A percentile compares a stretch with the other conserved stretches of the same genome.
Conservation (phyloP, 2,888 invertebrate genomes). For the Drosophila conformis region DNA sequence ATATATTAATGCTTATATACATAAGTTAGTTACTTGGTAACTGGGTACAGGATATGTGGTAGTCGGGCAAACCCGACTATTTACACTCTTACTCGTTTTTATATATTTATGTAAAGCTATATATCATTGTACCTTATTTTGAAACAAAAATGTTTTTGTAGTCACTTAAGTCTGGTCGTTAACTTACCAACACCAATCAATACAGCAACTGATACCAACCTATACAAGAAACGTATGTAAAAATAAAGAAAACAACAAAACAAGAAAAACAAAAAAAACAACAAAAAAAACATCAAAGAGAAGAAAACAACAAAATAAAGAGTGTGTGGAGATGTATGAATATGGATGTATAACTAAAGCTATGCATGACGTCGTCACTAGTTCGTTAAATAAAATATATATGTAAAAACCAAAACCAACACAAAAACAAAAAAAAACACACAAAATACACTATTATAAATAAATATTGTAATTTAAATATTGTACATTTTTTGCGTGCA, state of each 20-base stretch:
- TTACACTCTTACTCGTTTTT: constrained; percentile 18
- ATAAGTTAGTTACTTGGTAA: neutral
- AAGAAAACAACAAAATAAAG: neutral
- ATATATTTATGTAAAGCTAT: constrained; percentile 36
- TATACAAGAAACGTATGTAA: constrained; percentile 42
- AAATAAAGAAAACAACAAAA: constrained; percentile 33
- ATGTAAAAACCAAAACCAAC: constrained; percentile 14
- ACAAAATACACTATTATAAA: constrained; percentile 56
- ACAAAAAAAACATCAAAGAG: neutral
- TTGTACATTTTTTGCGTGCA: constrained; percentile 59
- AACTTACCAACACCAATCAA: constrained; percentile 70
- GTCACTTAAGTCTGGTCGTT: constrained; percentile 77
- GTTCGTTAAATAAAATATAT: constrained; percentile 46
- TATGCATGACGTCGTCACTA: constrained; percentile 64
- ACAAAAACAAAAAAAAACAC: constrained; percentile 21
- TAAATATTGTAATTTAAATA: constrained; percentile 51
- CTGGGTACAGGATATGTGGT: constrained; percentile 1
- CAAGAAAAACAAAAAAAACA: neutral
- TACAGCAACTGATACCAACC: constrained; percentile 69
- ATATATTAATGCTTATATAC: neutral
- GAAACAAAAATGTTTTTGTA: constrained; percentile 70
- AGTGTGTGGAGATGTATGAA: constrained; percentile 12
- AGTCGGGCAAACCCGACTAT: constrained; percentile 4
- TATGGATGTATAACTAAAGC: constrained; percentile 36
- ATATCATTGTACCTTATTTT: constrained; percentile 80